Conservation (phyloP, 2,888 invertebrate species). For the Philopedon plagiatum region DNA sequence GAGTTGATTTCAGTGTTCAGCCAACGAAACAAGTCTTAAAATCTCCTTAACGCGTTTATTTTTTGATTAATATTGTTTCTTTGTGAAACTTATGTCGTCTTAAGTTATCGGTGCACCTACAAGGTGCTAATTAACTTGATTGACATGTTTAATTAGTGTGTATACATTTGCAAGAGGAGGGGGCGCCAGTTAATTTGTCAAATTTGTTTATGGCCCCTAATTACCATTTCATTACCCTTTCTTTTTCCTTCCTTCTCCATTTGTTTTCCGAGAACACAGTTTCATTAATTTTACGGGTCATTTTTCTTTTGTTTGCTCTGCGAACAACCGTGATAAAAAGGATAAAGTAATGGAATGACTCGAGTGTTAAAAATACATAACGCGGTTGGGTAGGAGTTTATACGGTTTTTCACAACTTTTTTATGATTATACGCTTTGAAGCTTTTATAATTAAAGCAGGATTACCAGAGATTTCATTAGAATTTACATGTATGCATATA, state of each 20-base stretch:
- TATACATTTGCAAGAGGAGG: conserved; percentile 61
- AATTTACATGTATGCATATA: neutral
- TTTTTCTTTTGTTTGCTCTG: conserved; percentile 38
- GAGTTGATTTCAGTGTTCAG: conserved; percentile 54
- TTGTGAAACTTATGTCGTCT: neutral
- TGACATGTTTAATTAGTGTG: conserved; percentile 65
- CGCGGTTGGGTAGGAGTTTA: neutral
- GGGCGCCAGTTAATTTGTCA: conserved; percentile 63
- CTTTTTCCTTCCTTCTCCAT: conserved; percentile 30
- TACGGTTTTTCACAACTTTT: conserved; percentile 9
- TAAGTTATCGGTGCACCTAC: conserved; percentile 11
- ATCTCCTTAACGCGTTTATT: neutral
- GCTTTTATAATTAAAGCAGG: conserved; percentile 6
- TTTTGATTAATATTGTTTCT: neutral
- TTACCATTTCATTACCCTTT: conserved; percentile 52
- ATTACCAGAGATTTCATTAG: conserved; percentile 10
- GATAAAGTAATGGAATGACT: neutral
- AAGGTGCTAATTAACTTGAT: conserved; percentile 60
- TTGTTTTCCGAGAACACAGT: conserved; percentile 17
- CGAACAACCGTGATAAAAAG: conserved; percentile 11
- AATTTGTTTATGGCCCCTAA: conserved; percentile 57
- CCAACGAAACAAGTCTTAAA: conserved; percentile 21
- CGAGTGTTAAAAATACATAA: conserved; percentile 19
- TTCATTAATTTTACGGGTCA: conserved; percentile 41
- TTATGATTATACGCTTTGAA: neutral